Evolutionary conservation across 2,113 vertebrate genomes (phyloP).

Genomic region (Enhydra lutris): DNA sequence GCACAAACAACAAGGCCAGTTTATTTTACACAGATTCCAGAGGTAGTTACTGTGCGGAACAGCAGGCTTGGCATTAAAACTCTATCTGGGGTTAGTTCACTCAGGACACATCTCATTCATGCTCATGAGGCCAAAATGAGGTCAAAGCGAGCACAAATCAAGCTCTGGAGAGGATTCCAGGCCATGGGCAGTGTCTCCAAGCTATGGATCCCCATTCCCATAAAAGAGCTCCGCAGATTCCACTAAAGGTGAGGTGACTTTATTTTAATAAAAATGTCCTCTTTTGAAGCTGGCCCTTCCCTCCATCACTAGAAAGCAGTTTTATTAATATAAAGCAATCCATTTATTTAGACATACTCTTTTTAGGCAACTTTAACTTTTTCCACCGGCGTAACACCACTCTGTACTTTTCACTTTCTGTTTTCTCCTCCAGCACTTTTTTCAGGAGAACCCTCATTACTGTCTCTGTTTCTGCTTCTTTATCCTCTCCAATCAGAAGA

Average conservation of each 20-base stretch:
- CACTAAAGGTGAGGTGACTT: constrained; percentile 1
- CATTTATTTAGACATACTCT: constrained; percentile 82
- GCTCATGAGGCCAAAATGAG: neutral
- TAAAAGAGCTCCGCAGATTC: neutral
- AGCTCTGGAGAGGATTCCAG: neutral
- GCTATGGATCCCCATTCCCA: neutral
- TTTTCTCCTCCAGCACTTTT: constrained; percentile 85
- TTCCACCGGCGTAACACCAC: constrained; percentile 94
- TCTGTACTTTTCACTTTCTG: constrained; percentile 86
- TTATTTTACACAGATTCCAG: neutral
- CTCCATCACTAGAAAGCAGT: neutral
- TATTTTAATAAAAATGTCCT: constrained; percentile 48
- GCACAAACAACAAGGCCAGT: neutral
- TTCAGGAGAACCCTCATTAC: constrained; percentile 91
- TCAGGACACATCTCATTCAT: neutral
- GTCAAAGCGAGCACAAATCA: neutral
- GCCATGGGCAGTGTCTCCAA: neutral
- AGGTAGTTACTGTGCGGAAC: neutral
- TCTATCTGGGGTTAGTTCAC: constrained; percentile 58
- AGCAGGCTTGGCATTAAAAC: neutral
- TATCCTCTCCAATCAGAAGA: constrained; percentile 88
- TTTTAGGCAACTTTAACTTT: constrained; percentile 86
- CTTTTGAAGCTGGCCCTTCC: neutral
- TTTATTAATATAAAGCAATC: constrained; percentile 26
- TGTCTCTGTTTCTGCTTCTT: constrained; percentile 85